Percentiles rank a stretch among this genome's conserved stretches.
phyloP scores from a whole-genome alignment of 92 coral and sea anemone genomes.

The Zoanthus sansibaricus region DNA sequence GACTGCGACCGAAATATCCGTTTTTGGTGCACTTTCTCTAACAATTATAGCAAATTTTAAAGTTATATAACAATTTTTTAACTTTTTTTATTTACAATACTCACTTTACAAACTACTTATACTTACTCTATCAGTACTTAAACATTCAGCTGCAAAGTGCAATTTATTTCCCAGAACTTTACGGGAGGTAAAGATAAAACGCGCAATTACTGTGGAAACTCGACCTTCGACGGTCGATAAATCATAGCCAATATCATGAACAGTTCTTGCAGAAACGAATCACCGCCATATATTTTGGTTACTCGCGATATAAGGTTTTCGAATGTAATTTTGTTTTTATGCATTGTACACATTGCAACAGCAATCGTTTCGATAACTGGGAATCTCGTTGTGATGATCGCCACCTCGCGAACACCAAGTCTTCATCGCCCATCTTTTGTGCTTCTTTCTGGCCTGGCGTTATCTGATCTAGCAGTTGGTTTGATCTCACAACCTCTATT shows the following conservation, averaged over 20 bases:
- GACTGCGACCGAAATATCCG: too few species aligned
- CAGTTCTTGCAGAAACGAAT: background rate
- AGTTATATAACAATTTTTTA: too few species aligned
- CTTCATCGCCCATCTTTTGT: background rate
- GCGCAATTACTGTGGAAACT: too few species aligned
- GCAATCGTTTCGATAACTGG: background rate
- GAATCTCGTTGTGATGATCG: background rate
- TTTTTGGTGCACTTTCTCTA: too few species aligned
- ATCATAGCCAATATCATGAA: background rate
- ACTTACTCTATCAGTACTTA: too few species aligned
- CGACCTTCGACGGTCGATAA: too few species aligned
- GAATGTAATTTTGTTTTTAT: background rate
- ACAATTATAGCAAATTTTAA: too few species aligned
- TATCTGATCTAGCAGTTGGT: constrained; percentile 4
- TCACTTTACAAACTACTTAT: too few species aligned
- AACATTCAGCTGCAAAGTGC: too few species aligned
- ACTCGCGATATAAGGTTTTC: background rate
- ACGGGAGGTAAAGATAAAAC: too few species aligned
- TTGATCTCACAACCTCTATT: background rate
- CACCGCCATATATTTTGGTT: background rate
- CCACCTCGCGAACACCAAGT: background rate
- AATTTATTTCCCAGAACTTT: too few species aligned
- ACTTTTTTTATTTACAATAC: too few species aligned
- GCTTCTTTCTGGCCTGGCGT: background rate
- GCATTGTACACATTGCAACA: background rate